Percentiles rank a stretch among this genome's conserved stretches.
phyloP scores from a whole-genome alignment of 2,888 invertebrate species.

The Ephialtes manifestator region DNA sequence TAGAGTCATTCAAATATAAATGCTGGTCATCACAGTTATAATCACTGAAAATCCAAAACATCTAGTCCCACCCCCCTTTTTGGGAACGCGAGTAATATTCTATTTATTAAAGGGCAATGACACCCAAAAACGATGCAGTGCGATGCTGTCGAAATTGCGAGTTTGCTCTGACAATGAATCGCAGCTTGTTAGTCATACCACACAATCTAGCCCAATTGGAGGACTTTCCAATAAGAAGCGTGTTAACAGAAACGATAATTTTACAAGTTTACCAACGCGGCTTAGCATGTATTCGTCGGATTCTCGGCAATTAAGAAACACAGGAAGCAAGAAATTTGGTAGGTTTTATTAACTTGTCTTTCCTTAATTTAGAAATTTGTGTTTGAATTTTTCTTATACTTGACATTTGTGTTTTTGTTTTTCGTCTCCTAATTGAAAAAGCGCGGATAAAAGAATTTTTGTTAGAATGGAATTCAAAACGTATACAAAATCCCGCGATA shows the following conservation, averaged over 20 bases:
- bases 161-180: slow-evolving; percentile 78
- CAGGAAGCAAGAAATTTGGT: slow-evolving; percentile 75
- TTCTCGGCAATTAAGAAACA: slow-evolving; percentile 73
- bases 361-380: neutral
- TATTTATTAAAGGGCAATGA: slow-evolving; percentile 76
- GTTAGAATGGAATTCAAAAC: no score
- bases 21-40: no score
- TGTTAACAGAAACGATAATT: slow-evolving; percentile 68
- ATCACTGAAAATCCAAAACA: no score
- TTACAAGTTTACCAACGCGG: slow-evolving; percentile 76
- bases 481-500: no score
- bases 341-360: slow-evolving; percentile 16
- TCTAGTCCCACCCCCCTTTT: no score
- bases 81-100: slow-evolving; percentile 10
- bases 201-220: slow-evolving; percentile 72
- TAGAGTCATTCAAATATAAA: no score
- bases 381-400: no score
- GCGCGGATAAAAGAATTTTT: no score
- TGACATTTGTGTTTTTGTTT: no score
- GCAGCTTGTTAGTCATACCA: slow-evolving; percentile 74
- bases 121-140: slow-evolving; percentile 78
- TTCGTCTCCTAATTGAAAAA: no score
- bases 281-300: slow-evolving; percentile 81
- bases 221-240: slow-evolving; percentile 69
- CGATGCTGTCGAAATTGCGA: slow-evolving; percentile 79